phyloP scores from a whole-genome alignment of 2,113 vertebrate species.

The Numenius arquata region DNA sequence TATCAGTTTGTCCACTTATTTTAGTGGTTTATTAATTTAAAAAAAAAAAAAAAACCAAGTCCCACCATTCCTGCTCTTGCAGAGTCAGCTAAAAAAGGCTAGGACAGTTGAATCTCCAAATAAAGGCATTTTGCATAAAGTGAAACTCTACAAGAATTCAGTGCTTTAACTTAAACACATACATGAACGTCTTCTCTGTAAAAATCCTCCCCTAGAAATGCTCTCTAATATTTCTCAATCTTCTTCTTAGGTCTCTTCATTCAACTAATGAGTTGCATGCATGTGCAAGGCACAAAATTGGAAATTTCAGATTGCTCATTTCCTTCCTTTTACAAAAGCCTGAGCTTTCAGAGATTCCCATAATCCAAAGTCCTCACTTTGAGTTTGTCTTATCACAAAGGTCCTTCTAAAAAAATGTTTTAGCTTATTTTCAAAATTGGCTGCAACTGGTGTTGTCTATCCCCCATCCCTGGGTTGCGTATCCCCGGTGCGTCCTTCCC shows the following conservation, averaged over 20 bases:
- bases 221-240: neutral
- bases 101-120: neutral
- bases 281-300: neutral
- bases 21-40: neutral
- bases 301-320: neutral
- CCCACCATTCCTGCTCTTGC: neutral
- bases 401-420: neutral
- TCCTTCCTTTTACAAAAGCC: neutral
- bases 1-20: neutral
- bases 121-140: neutral
- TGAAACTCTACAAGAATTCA: neutral
- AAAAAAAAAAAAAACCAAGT: neutral
- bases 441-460: fast-evolving
- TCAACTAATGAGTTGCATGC: neutral
- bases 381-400: neutral
- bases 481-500: neutral
- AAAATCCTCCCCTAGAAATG: neutral
- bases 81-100: conserved; percentile 3
- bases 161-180: neutral
- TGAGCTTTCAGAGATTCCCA: neutral
- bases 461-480: fast-evolving
- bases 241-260: neutral
- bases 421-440: neutral
- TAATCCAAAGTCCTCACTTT: neutral
- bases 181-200: neutral